Evolutionary conservation across 2,888 invertebrate genomes (phyloP), one percentile per base, ranked within the genome.

Genomic region (Iphiclides podalirius): DNA sequence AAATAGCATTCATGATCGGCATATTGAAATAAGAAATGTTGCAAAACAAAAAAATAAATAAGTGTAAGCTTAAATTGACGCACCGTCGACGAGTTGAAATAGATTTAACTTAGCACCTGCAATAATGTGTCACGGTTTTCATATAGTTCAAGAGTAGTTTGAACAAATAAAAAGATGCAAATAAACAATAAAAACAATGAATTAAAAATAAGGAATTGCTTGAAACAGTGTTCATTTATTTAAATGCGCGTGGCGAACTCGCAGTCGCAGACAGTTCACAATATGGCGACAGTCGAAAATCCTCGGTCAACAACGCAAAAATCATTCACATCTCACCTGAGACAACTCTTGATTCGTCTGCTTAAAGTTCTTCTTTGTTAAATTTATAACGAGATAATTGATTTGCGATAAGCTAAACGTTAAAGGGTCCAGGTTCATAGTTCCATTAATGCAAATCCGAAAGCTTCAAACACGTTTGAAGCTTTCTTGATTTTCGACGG

Each of bases 381-480:
- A 93, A 92, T 95, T 96, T 90, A 94, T 93, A 92, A 98, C 96
- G 91, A 97, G 95, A 94, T 95, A 95, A 94, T 95, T 95, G 92
- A 98, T 98, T 94, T 98, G 97, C 93, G 96, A 96, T 94, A 98
- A 94, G 93, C 97, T 96, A 94, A 97, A 95, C 93, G 96, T 96
- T 93, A 97, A 94, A 93, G 97, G 95, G 94, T 98, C 98, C 94
- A 97, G 96, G 95, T 96, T 96, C 97, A 97, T 97, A 96, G 95
- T 96, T 96, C 95, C 96, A 93, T 93, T 92, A 93, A 94, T 91
- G 91, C 94, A 92, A 93, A 93, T 92, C 92, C 94, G 95, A 96
- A 96, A 96, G 95, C 96, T 96, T 96, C 96, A 96, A 96, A 94
- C 92, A 91, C 90, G 92, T 92, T 95, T 95, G 95, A 95, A 95